Evolutionary conservation across 2,797 vertebrate species (phyloP), one percentile per base, ranked within the genome.

Genomic region (Alcedo atthis): DNA sequence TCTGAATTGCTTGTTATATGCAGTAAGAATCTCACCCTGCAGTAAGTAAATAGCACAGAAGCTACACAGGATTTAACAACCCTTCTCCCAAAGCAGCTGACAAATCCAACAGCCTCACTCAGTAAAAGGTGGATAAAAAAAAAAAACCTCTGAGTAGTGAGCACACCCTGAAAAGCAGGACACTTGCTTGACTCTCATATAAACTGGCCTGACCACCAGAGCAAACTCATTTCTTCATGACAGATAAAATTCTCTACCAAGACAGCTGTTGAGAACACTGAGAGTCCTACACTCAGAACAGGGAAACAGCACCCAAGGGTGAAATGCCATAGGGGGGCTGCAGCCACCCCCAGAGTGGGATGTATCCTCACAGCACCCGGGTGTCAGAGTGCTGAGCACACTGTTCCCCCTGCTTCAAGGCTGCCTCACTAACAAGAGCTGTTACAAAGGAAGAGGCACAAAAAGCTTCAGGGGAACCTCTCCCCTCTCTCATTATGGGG

Each of bases 271-370:
- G 35, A 37, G 35, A 37, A 48, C 7, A 7, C 26, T 53, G 51
- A 26, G n/a, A 58, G 57, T 18, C 30, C 51, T 30, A 22, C 1
- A 6, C n/a, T 32, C 32, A 7, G 37, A 63, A 45, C 51, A 53
- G 18, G 43, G 22, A 7, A 78, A 51, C 1, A 0, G 55, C 55
- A 40, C 1, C 61, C 18, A 19, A 20, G 2, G 0, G 3, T 0
- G 0, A 69, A 77, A 42, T 13, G 40, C 43, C 2, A 2, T 74
- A 59, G 25, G 5, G 45, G 33, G 19, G 40, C 68, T 35, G 51
- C 1, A 63, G 30, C 33, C 62, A 68, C 30, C 49, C 20, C 26
- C 10, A 64, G 12, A n/a, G 42, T 13, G 26, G 33, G 64, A 37
- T 6, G 4, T 25, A 35, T 5, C 33, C 15, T 76, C 53, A 12